These are phyloP conservation scores for Diorhabda elongata DNA, from an alignment of 1,140 invertebrate species.

Conservation along the genomic window DNA sequence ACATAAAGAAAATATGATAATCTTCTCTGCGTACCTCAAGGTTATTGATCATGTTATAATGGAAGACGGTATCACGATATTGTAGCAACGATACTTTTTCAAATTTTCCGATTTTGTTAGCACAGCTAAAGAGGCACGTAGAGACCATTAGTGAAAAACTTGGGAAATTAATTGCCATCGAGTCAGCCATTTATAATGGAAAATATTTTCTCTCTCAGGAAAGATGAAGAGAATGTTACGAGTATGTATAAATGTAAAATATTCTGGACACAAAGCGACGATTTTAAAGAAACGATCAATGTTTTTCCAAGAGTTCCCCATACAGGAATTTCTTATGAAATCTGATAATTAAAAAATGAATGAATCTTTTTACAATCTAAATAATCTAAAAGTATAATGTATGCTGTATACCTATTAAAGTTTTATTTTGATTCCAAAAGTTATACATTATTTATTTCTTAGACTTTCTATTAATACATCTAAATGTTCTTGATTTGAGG, in stretches of 20 bases:
- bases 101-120: not conserved
- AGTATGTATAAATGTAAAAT: not conserved
- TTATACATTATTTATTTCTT: too few species aligned
- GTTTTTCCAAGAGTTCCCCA: not conserved
- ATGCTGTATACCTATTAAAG: too few species aligned
- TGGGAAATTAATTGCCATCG: not conserved
- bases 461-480: too few species aligned
- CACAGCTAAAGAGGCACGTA: slow-evolving; percentile 1
- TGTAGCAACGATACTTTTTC: not conserved
- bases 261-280: not conserved
- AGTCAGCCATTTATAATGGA: not conserved
- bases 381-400: too few species aligned
- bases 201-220: not conserved
- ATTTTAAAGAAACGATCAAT: not conserved
- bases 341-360: too few species aligned
- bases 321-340: too few species aligned
- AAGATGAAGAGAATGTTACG: not conserved
- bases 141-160: slow-evolving; percentile 2
- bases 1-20: not conserved
- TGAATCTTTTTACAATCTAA: too few species aligned
- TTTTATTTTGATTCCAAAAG: too few species aligned
- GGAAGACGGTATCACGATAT: not conserved
- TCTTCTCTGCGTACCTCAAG: not conserved
- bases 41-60: not conserved
- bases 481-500: too few species aligned